Evolutionary conservation across 2,113 vertebrate genomes (phyloP), one percentile per base, ranked within the genome.

Genomic region (Prunella fulvescens): DNA sequence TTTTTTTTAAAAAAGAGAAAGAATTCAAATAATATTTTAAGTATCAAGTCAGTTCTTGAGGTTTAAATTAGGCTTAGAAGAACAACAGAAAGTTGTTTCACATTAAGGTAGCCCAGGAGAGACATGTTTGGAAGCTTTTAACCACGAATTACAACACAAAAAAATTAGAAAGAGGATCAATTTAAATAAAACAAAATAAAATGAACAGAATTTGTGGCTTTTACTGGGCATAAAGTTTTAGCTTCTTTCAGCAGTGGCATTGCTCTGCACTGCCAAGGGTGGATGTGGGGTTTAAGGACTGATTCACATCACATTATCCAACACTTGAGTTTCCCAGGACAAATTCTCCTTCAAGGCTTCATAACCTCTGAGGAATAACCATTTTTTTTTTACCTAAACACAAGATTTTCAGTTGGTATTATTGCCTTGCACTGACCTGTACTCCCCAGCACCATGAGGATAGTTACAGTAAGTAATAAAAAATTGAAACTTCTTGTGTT

Each of bases 81-180:
- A 86, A 44, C 13, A 78, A 35, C 26, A 85, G 40, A 50, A 81
- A 35, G 12, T 8, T 6, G 1, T 35, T 84, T 71, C 37, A 66
- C 16, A 39, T 47, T 26, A 24, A 74, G 26, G 28, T 6, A 73
- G 9, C 9, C 45, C 54, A 65, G 37, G 31, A 88, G 25, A 56
- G 19, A 51, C 4, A 19, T 0, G 5, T n/a, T 29, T 25, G 39
- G 8, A 18, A 4, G 1, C 0, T 3, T 60, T 80, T 33, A 7
- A 53, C 17, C 11, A 12, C 11, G 64, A 65, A 39, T 76, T 24
- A 65, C 7, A 9, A 25, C 40, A 51, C 4, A 28, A 71, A 88
- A 91, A 61, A 93, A 39, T 18, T 51, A 69, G 48, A 71, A 74
- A 58, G 13, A 71, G 11, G 7, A 47, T 14, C 15, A 23, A n/a